Evolutionary conservation across 2,113 vertebrate species (phyloP), one percentile per base, ranked within the genome.

Genomic region (Gallinago undulata): DNA sequence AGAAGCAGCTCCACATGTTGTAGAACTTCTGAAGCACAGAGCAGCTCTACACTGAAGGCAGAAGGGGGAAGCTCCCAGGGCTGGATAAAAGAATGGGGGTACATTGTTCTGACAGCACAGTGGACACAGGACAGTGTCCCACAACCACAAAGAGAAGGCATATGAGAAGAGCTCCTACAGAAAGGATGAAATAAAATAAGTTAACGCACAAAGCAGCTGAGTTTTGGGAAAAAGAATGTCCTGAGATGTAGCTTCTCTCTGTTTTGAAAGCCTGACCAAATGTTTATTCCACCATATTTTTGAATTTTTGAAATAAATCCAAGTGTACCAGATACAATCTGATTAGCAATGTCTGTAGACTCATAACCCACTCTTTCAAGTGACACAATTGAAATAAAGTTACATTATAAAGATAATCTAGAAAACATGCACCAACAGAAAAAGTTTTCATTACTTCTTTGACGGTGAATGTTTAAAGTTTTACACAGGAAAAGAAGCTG

Each of bases 61-160:
- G 21, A 47, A 89, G 25, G 10, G 30, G 11, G n/a, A 68, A 68
- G 13, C 2, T 66, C 11, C 21, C 25, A 28, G 16, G 28, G 6
- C 28, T 4, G 0, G 11, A 45, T 6, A 22, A 59, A 69, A 25
- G 6, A 4, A 8, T n/a, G 14, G 2, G 5, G 3, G 3, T 19
- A 73, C 5, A 9, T 6, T 64, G 28, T 41, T 22, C 10, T 41
- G n/a, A 13, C 19, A 60, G 14, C 8, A 83, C 39, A 39, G 39
- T 12, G 39, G 39, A 39, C 39, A 39, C 47, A 47, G 19, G 47
- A 21, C 47, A 47, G 19, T 22, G 19, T 47, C 47, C 48, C 50
- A 30, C 22, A 8, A 47, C 15, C 33, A 77, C 30, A 43, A 64
- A 64, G 31, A 72, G 22, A 70, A 85, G 43, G 68, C 17, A 18